A percentile compares a stretch with the other conserved stretches of the same genome.
These are phyloP conservation scores for Pygmarrhopalites habei DNA, from an alignment of 1,140 invertebrate species.

Conservation along the genomic window DNA sequence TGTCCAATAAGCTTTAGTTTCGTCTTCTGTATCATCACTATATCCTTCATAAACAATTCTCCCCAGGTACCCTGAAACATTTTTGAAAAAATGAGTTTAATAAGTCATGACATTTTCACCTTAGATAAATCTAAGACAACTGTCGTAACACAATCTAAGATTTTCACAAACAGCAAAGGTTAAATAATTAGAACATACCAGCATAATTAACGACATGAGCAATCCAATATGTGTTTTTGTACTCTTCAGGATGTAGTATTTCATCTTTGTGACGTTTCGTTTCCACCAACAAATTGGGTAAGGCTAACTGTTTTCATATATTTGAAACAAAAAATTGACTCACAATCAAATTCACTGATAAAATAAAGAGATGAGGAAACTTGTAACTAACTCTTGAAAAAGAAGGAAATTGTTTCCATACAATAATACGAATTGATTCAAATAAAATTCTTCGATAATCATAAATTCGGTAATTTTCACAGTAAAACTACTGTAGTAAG, in stretches of 20 bases:
- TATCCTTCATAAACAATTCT: slow-evolving; percentile 9
- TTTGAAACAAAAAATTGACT: no score
- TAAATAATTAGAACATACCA: background rate
- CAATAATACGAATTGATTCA: no score
- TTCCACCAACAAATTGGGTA: background rate
- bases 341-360: no score
- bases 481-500: no score
- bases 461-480: no score
- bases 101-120: background rate
- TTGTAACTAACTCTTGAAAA: no score
- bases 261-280: background rate
- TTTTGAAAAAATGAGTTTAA: background rate
- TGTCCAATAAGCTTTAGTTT: background rate
- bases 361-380: no score
- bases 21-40: background rate
- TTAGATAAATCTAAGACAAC: background rate
- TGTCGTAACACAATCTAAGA: background rate
- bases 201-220: background rate
- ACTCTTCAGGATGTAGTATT: background rate
- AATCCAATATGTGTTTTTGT: background rate
- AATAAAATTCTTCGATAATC: no score
- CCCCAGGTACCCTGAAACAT: background rate
- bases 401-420: no score
- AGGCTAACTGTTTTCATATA: no score
- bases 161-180: background rate